Percentiles rank a stretch among this genome's conserved stretches.
These are phyloP conservation scores for Aspidiotus rigidus DNA, from an alignment of 2,888 invertebrate genomes.

Conservation along the genomic window DNA sequence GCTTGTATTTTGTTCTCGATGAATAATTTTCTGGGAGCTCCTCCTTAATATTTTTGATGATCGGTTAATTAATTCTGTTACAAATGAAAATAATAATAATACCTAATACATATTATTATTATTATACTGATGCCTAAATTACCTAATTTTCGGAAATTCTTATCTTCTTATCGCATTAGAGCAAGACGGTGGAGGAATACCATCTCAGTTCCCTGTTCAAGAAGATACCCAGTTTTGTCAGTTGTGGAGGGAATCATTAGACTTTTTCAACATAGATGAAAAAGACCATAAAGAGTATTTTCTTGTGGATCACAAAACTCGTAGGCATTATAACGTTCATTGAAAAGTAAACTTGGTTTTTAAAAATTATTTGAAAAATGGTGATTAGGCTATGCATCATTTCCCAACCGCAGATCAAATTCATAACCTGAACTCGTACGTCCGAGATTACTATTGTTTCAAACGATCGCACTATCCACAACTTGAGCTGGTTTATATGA, in stretches of 20 bases:
- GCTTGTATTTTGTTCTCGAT: too few relatives aligned
- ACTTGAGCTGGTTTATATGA: slow-evolving; percentile 84
- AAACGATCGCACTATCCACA: slow-evolving; percentile 97
- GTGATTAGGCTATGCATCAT: neutral
- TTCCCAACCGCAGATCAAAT: slow-evolving; percentile 66
- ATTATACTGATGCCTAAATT: neutral
- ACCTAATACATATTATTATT: neutral
- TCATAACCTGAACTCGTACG: slow-evolving; percentile 88
- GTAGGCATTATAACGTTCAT: slow-evolving; percentile 51
- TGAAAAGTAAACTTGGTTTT: neutral
- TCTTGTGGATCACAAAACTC: slow-evolving; percentile 95
- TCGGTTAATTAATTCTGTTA: too few relatives aligned
- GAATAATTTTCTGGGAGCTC: too few relatives aligned
- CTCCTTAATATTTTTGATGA: too few relatives aligned
- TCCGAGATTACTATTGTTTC: slow-evolving; percentile 90
- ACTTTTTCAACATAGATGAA: slow-evolving; percentile 94
- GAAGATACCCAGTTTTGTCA: slow-evolving; percentile 94
- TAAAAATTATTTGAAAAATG: neutral
- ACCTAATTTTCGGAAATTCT: neutral
- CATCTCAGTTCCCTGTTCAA: slow-evolving; percentile 96
- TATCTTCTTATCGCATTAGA: slow-evolving; percentile 44
- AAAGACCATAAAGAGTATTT: slow-evolving; percentile 80
- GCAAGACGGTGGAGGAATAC: slow-evolving; percentile 86
- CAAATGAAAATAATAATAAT: too few relatives aligned
- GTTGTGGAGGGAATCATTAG: slow-evolving; percentile 87